These are phyloP conservation scores for Vanessa cardui DNA, from an alignment of 2,888 invertebrate genomes.

Conservation along the genomic window DNA sequence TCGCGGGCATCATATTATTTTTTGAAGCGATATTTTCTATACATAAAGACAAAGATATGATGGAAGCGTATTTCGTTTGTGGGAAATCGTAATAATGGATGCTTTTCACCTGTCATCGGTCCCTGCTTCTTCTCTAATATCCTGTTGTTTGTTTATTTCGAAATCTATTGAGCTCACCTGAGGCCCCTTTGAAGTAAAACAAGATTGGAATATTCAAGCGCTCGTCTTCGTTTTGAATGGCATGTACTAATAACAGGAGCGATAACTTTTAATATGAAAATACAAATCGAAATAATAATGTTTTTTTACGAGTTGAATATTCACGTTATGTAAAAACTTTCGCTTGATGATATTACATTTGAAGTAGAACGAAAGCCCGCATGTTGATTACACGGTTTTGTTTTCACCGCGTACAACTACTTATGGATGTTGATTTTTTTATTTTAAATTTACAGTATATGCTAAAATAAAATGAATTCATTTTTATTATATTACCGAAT, in stretches of 20 bases:
- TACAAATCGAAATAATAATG: neutral
- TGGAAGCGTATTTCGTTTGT: slow-evolving; percentile 55
- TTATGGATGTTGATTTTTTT: neutral
- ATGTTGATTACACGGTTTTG: slow-evolving; percentile 61
- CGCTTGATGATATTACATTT: neutral
- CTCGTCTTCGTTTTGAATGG: slow-evolving; percentile 8
- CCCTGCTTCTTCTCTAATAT: slow-evolving; percentile 49
- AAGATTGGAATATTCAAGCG: slow-evolving; percentile 21
- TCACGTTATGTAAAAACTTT: slow-evolving; percentile 7
- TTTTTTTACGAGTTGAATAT: neutral
- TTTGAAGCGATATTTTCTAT: slow-evolving; percentile 55
- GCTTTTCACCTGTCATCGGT: slow-evolving; percentile 63
- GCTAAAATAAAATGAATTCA: slow-evolving; percentile 35
- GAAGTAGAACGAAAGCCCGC: slow-evolving; percentile 52
- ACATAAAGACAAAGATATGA: slow-evolving; percentile 49
- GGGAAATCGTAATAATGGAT: slow-evolving; percentile 59
- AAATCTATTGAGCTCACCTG: slow-evolving; percentile 43
- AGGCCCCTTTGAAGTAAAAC: slow-evolving; percentile 26
- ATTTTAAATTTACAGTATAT: slow-evolving; percentile 45
- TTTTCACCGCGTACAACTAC: slow-evolving; percentile 68
- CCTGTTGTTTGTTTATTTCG: slow-evolving; percentile 48
- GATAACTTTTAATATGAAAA: neutral
- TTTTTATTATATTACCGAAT: too few relatives aligned
- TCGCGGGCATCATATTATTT: slow-evolving; percentile 48
- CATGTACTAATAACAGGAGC: neutral